phyloP scores from a whole-genome alignment of 1,140 invertebrate genomes.

The Monomorium pharaonis region DNA sequence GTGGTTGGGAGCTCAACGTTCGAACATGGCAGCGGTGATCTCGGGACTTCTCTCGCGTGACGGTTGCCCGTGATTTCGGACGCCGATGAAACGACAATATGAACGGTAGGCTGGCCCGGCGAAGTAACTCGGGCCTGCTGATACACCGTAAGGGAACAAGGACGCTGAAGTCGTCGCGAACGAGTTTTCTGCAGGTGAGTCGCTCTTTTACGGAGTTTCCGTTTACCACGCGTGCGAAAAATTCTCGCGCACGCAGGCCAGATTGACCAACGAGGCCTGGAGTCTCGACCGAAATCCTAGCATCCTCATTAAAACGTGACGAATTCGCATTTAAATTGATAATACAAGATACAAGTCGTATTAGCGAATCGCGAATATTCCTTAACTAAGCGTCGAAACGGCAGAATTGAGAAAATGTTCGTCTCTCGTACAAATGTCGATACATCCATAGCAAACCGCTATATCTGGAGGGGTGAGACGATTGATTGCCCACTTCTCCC shows the following conservation, averaged over 20 bases:
- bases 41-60: not conserved
- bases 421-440: not conserved
- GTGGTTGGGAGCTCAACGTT: not conserved
- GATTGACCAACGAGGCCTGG: not conserved
- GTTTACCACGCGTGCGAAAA: not conserved
- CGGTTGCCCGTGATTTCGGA: not conserved
- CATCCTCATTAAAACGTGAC: too few relatives aligned
- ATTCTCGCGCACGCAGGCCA: not conserved
- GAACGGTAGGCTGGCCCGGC: not conserved
- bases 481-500: slow-evolving; percentile 5
- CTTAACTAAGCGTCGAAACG: not conserved
- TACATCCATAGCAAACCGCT: slow-evolving; percentile 2
- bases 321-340: too few relatives aligned
- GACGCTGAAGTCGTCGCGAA: not conserved
- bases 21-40: slow-evolving; percentile 31
- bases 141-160: not conserved
- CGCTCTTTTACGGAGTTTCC: not conserved
- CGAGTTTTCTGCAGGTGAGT: slow-evolving; percentile 10
- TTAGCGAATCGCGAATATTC: not conserved
- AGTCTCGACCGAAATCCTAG: not conserved
- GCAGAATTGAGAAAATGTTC: too few relatives aligned
- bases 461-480: not conserved
- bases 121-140: not conserved
- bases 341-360: not conserved
- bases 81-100: slow-evolving; percentile 41